Base-by-base conservation (phyloP, 1,140 invertebrate species). In the Aleiodes sp. region DNA sequence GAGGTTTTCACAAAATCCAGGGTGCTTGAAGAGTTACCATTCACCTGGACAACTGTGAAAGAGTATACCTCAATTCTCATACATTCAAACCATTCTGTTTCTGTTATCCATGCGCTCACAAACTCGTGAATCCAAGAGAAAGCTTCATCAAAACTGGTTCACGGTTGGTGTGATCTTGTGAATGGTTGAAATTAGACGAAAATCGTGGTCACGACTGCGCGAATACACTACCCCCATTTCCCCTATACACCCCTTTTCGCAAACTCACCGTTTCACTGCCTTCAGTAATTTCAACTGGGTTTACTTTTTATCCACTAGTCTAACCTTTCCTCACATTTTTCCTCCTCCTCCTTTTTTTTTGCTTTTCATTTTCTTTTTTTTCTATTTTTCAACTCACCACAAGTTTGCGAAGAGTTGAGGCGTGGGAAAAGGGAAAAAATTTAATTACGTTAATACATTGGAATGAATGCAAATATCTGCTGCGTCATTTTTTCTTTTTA, bases 171-270 rank as follows among this genome's bases (percentile, higher is more conserved):
- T 57, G 70, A 70, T 39, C 59, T 28, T 33, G 43, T 78, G 74
- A 78, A 78, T 78, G 72, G 73, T 59, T 70, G 68, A 70, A 78
- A 77, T 77, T 77, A 77, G 73, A 65, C 61, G 68, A 78, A 73
- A 46, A 72, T 74, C 74, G 63, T 66, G 62, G 60, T 37, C 24
- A 52, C 21, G 46, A 52, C 46, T 52, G 46, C 46, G 46, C 46
- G 46, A 52, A 52, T 52, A 52, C 46, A 46, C 4, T 21, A 16
- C 46, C 21, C 46, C 46, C 46, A 24, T 24, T 12, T 21, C 21
- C 46, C 16, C n/a, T 10, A 16, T 7, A 24, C 14, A 2, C 46
- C 46, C 46, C 31, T 6, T 6, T 10, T 10, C 10, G 10, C 31
- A 35, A 35, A 4, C 31, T 35, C 10, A 21, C 46, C 46, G n/a